These are phyloP conservation scores for Onychostruthus taczanowskii DNA, from an alignment of 2,113 vertebrate species.

Conservation along the genomic window DNA sequence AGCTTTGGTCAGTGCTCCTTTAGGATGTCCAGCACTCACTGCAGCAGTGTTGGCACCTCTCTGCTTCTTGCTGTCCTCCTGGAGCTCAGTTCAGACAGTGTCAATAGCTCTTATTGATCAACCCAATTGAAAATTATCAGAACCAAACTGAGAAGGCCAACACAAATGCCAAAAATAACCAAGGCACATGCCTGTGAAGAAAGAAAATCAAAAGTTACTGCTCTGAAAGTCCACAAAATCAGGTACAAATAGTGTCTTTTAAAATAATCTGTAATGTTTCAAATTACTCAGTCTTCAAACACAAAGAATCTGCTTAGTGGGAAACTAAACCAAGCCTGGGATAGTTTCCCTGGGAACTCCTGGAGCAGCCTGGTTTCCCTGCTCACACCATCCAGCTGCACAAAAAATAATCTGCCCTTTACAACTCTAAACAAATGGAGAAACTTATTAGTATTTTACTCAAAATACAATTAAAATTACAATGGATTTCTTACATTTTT, in stretches of 20 bases:
- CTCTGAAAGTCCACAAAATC: neutral
- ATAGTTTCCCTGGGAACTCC: neutral
- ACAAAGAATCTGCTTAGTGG: neutral
- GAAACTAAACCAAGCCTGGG: neutral
- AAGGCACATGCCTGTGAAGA: conserved; percentile 81
- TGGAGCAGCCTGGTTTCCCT: neutral
- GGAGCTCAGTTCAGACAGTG: neutral
- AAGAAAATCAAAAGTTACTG: conserved; percentile 11
- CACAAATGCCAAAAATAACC: conserved; percentile 83
- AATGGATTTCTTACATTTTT: neutral
- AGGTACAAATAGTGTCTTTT: neutral
- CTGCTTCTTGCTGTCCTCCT: neutral
- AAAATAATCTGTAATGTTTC: neutral
- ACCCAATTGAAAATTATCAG: conserved; percentile 83
- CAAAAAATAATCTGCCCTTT: neutral
- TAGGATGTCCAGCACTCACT: neutral
- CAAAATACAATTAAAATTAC: neutral
- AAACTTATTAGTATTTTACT: neutral
- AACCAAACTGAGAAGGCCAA: conserved; percentile 84
- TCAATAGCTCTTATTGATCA: conserved; percentile 37
- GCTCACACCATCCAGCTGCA: neutral
- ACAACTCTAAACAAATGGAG: neutral
- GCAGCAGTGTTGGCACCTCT: neutral
- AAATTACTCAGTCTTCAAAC: neutral
- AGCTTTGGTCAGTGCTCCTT: neutral